Base-by-base conservation (phyloP, 2,113 vertebrate species). In the Sprattus sprattus region DNA sequence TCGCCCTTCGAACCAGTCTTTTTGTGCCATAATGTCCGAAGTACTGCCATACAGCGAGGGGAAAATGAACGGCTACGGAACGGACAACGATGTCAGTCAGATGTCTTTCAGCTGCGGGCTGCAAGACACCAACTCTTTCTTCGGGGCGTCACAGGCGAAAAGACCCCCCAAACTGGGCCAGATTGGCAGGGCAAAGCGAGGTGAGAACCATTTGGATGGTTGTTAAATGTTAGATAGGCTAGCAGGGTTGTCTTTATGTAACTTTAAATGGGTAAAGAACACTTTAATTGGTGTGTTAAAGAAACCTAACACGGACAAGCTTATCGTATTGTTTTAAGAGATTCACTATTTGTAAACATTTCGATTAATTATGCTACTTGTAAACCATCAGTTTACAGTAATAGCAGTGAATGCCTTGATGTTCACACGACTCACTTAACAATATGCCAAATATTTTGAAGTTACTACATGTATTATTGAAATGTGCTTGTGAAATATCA, bases 71-170 rank as follows among this genome's bases (percentile, higher is more conserved):
- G 97, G 97, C 93, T 99, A 97, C 90, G 96, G 97, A 91, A 93
- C 96, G 86, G 97, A 98, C 93, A 95, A 95, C 89, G 98, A 99
- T 92, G 97, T 97, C 92, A 96, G 95, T 83, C 97, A 99, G 91
- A 96, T 99, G 94, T 97, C 98, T 93, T 99, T 98, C 95, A 98
- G 97, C 95, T 99, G 97, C 95, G 97, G 98, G 92, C 97, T 99
- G 90, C 98, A 99, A 95, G 98, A 99, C 94, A 97, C 97, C 91
- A 98, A 95, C 96, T 95, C 97, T 91, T 99, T 98, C 94, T 99
- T 97, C 90, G 95, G 96, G 88, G 95, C 96, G 91, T 97, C 97
- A 93, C 97, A 99, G 94, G 96, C 94, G 91, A 99, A 99, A 92
- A 95, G 98, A 96, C 98, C 98, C 93, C 98, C 98, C 49, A 99